Evolutionary conservation across 2,113 vertebrate species (phyloP), one percentile per base, ranked within the genome.

Genomic region (Tragelaphus buxtoni): DNA sequence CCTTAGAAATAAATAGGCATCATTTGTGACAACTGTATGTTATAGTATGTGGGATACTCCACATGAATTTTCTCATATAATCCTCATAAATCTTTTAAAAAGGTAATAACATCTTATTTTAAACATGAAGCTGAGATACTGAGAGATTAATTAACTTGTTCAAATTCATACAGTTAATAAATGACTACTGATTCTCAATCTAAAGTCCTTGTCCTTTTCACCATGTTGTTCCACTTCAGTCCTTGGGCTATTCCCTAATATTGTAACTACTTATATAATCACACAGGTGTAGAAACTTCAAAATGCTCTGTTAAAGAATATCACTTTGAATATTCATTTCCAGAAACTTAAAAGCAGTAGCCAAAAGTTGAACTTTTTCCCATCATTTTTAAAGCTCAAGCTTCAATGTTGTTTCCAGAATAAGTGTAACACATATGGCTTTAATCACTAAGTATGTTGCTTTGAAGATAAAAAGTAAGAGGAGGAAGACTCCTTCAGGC

Each of bases 391-490:
- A 88, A 97, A 97, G 86, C 74, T 96, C 51, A 60, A 17, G 58
- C n/a, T 95, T 98, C 84, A 94, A 35, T 91, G 88, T 88, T 97
- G 84, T 91, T 91, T 81, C 76, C 92, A 47, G 85, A 95, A 88
- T 90, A 96, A 97, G 80, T 96, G 90, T 94, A 93, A 96, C 94
- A 94, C 88, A 96, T 95, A 96, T 13, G 61, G 47, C 92, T 97
- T 98, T 97, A 96, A 98, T 98, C 94, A 92, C 89, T 88, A 94
- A 97, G 89, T 83, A 85, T 93, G 92, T 87, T 89, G 91, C 97
- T 98, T 98, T 98, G 97, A 98, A 98, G 97, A 96, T 97, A 90
- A n/a, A 96, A 97, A 97, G 87, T 93, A 74, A 92, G 85, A 96
- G 28, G 74, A 96, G 45, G 11, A 18, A 80, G 63, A 58, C 39